Evolutionary conservation across 2,888 invertebrate species (phyloP).

Genomic region (Drosophila suboccidentalis): DNA sequence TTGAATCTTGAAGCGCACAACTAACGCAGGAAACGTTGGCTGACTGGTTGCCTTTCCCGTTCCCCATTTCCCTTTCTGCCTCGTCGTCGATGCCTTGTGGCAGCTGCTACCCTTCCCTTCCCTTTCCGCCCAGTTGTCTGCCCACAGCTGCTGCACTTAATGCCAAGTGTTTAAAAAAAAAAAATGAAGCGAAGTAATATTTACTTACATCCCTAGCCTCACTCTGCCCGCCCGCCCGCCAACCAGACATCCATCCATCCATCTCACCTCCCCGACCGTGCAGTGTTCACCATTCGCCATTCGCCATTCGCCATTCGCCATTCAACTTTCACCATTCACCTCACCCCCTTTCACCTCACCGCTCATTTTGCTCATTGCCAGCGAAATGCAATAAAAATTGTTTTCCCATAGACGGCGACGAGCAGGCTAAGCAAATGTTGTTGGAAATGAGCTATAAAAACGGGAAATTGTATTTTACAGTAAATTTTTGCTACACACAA

Average conservation of each 20-base stretch:
- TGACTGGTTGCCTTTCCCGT: slow-evolving; percentile 60
- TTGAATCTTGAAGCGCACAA: slow-evolving; percentile 83
- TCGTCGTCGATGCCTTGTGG: neutral
- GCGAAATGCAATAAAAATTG: slow-evolving; percentile 81
- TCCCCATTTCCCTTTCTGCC: slow-evolving; percentile 14
- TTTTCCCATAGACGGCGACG: slow-evolving; percentile 68
- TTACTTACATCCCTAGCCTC: slow-evolving; percentile 60
- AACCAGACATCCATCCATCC: slow-evolving; percentile 24
- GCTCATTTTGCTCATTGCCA: slow-evolving; percentile 75
- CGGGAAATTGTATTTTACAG: slow-evolving; percentile 80
- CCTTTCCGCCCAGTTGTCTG: slow-evolving; percentile 4
- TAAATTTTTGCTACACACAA: slow-evolving; percentile 76
- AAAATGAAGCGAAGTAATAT: slow-evolving; percentile 65
- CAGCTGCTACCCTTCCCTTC: slow-evolving; percentile 28
- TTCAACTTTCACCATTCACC: slow-evolving; percentile 7
- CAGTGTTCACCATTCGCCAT: slow-evolving; percentile 13
- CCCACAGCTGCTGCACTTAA: slow-evolving; percentile 77
- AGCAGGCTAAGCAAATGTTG: slow-evolving; percentile 77
- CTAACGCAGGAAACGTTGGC: slow-evolving; percentile 80
- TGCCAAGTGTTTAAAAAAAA: slow-evolving; percentile 74
- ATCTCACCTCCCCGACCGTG: slow-evolving; percentile 26
- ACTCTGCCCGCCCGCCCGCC: slow-evolving; percentile 2
- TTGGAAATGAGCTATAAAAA: slow-evolving; percentile 81
- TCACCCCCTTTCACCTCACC: slow-evolving; percentile 18
- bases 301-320: slow-evolving; percentile 24